Conservation (phyloP, 2,797 vertebrate genomes). For the Gadopsis marmoratus region DNA sequence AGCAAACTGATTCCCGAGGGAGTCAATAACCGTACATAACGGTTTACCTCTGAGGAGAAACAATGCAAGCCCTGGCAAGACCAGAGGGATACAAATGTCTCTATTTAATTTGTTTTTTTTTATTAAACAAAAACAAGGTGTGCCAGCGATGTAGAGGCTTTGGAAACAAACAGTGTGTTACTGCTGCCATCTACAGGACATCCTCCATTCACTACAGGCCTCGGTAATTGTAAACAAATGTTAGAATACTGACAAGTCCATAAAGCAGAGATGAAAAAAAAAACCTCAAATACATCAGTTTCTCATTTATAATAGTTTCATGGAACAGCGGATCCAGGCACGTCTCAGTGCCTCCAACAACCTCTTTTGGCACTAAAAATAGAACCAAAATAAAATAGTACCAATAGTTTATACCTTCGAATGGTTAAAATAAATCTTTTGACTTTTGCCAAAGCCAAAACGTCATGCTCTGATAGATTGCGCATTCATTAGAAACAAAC, state of each 20-base stretch:
- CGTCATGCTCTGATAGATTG: neutral
- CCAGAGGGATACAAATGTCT: conserved; percentile 8
- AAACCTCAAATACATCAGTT: neutral
- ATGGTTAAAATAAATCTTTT: neutral
- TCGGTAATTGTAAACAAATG: conserved; percentile 18
- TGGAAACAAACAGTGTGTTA: conserved; percentile 13
- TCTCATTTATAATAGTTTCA: conserved; percentile 4
- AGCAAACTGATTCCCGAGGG: too few relatives aligned
- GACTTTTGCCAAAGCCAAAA: neutral
- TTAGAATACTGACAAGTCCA: neutral
- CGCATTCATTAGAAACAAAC: neutral
- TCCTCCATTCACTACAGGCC: conserved; percentile 13
- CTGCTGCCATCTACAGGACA: conserved; percentile 79
- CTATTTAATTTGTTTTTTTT: conserved; percentile 17
- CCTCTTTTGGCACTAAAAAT: neutral
- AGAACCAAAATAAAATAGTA: neutral
- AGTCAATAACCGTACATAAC: neutral
- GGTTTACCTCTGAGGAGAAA: neutral
- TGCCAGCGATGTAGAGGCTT: conserved; percentile 14
- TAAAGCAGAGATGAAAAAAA: neutral
- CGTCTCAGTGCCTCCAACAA: neutral
- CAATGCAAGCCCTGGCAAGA: neutral
- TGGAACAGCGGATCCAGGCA: neutral
- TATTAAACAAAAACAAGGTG: conserved; percentile 44
- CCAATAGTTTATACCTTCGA: too few relatives aligned